phyloP scores from a whole-genome alignment of 2,113 vertebrate species.

The Sus scrofa region DNA sequence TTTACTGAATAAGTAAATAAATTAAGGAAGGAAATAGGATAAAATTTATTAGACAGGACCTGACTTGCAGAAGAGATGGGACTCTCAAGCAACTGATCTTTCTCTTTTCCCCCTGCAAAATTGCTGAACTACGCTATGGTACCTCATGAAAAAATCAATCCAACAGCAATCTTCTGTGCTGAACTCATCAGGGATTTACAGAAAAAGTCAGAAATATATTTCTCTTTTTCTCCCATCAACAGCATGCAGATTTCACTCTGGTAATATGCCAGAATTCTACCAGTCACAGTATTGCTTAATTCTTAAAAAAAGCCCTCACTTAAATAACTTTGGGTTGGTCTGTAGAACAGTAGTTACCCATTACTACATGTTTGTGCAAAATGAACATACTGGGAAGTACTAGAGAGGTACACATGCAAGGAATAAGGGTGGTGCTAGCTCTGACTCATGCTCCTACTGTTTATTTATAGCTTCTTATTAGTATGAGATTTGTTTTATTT shows the following conservation, averaged over 20 bases:
- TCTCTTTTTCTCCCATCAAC: background rate
- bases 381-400: background rate
- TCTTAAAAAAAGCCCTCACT: background rate
- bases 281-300: background rate
- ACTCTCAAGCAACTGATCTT: background rate
- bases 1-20: background rate
- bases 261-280: conserved; percentile 14
- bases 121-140: background rate
- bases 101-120: background rate
- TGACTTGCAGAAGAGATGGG: background rate
- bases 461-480: conserved; percentile 67
- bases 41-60: background rate
- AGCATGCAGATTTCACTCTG: background rate
- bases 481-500: conserved; percentile 63
- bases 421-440: background rate
- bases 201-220: background rate
- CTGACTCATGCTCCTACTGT: conserved; percentile 47
- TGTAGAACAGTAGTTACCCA: background rate
- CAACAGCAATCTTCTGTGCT: background rate
- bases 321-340: background rate
- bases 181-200: background rate
- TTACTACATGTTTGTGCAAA: background rate
- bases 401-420: background rate
- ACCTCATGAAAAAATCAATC: background rate
- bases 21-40: background rate